Evolutionary conservation across 1,140 invertebrate genomes (phyloP).

Genomic region (Ganaspis sp.): DNA sequence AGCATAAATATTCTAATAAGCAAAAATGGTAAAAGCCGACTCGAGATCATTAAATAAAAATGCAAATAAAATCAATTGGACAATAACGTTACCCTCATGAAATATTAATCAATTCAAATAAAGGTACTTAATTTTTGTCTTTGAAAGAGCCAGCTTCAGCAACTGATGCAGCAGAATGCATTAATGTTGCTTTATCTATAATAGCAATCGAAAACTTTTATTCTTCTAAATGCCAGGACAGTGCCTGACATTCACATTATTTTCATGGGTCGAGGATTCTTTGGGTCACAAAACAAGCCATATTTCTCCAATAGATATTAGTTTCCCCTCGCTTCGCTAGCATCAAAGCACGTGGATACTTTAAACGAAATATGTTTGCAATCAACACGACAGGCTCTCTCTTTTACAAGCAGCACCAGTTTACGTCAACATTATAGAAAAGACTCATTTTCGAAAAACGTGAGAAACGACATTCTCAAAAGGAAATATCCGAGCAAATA

Average conservation of each 20-base stretch:
- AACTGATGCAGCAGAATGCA: slow-evolving; percentile 5
- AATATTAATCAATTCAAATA: neutral
- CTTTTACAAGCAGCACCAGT: neutral
- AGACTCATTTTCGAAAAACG: neutral
- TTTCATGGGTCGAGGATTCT: slow-evolving; percentile 25
- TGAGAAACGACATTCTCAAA: neutral
- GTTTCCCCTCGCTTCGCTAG: neutral
- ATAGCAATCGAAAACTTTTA: slow-evolving; percentile 14
- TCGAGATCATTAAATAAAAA: neutral
- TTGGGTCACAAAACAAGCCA: slow-evolving; percentile 15
- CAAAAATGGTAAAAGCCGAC: too few species aligned
- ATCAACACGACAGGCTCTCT: neutral
- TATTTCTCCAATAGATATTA: slow-evolving; percentile 5
- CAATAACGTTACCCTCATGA: neutral
- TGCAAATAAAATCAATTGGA: neutral
- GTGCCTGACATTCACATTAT: slow-evolving; percentile 16
- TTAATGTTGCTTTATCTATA: slow-evolving; percentile 16
- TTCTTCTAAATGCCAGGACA: slow-evolving; percentile 18
- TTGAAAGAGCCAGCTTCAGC: neutral
- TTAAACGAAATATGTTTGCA: neutral
- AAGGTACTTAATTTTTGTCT: neutral
- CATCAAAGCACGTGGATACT: neutral
- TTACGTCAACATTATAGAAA: neutral
- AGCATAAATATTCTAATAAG: too few species aligned
- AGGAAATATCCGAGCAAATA: neutral